Evolutionary conservation across 2,113 vertebrate species (phyloP).

Genomic region (Piprites chloris): DNA sequence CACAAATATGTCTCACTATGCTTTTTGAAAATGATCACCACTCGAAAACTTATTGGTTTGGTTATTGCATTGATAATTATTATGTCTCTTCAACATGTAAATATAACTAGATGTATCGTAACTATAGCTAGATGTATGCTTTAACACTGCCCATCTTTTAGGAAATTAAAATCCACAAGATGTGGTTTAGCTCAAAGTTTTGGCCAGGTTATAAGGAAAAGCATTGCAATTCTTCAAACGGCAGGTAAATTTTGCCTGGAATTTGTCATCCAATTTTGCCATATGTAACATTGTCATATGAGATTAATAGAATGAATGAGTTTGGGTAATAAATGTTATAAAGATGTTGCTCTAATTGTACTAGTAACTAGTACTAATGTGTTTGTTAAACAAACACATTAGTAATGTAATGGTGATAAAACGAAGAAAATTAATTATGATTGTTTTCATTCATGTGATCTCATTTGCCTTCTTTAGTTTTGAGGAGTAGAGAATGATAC

Average conservation of each 20-base stretch:
- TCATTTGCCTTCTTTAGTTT: neutral
- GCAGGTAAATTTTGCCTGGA: neutral
- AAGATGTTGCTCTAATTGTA: neutral
- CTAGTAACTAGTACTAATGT: neutral
- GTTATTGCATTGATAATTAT: neutral
- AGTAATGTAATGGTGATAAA: neutral
- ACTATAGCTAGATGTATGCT: neutral
- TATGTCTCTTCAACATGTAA: neutral
- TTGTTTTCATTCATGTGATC: neutral
- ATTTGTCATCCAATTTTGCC: neutral
- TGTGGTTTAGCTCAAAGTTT: neutral
- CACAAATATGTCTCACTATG: fast-evolving
- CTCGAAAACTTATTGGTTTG: neutral
- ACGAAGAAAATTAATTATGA: neutral
- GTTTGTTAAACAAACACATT: neutral
- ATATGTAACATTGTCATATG: neutral
- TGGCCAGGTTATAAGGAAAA: neutral
- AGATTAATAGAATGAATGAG: neutral
- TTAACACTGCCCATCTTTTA: neutral
- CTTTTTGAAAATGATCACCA: neutral
- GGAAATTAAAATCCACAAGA: neutral
- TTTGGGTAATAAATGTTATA: neutral
- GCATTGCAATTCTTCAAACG: neutral
- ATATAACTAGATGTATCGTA: neutral
- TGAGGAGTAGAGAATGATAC: neutral